A percentile compares a stretch with the other conserved stretches of the same genome.
Conservation (phyloP, 2,888 invertebrate genomes). For the Periphyllus acericola region DNA sequence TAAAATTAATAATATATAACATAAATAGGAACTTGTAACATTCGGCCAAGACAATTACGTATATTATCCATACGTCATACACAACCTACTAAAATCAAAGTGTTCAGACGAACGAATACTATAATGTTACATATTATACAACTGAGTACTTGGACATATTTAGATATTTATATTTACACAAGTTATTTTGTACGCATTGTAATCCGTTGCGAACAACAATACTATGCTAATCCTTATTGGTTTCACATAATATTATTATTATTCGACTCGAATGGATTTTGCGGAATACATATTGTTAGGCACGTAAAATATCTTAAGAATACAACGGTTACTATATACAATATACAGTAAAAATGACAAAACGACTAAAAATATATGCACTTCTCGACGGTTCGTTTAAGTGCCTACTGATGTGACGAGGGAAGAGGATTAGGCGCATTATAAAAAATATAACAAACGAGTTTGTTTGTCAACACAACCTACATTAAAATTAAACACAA, state of each 20-base stretch:
- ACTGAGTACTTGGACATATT: not conserved
- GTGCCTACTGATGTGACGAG: not conserved
- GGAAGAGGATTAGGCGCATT: not conserved
- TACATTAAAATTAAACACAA: not conserved
- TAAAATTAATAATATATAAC: not conserved
- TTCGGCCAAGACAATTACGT: not conserved
- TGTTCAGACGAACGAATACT: not conserved
- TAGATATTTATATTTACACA: not conserved
- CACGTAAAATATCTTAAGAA: not conserved
- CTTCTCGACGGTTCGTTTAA: not conserved
- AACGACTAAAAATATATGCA: not conserved
- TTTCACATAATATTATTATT: not conserved
- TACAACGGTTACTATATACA: not conserved
- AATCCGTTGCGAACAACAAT: no score
- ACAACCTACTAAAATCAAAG: not conserved
- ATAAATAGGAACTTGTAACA: not conserved
- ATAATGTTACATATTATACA: not conserved
- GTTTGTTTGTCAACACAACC: not conserved
- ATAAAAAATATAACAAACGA: not conserved
- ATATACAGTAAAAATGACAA: not conserved
- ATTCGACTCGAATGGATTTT: not conserved
- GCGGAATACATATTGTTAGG: not conserved
- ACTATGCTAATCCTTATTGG: no score
- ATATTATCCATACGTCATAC: not conserved
- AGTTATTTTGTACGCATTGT: no score